Conservation (phyloP, 2,797 vertebrate species). For the Lepilemur ruficaudatus region DNA sequence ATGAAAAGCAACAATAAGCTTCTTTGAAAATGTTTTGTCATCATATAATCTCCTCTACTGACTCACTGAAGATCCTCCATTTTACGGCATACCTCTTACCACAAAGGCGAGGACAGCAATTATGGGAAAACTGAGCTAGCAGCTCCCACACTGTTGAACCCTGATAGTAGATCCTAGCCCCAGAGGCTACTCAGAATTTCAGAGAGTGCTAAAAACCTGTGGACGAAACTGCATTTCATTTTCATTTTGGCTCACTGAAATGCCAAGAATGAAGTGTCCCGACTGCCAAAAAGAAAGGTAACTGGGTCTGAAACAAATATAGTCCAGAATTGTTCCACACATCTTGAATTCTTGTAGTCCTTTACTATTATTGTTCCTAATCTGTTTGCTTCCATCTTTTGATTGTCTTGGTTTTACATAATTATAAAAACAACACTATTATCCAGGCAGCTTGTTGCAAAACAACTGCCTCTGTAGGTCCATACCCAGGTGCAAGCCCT, state of each 20-base stretch:
- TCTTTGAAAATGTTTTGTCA: conserved; percentile 15
- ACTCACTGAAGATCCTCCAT: not conserved
- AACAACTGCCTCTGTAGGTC: not conserved
- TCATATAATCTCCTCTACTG: not conserved
- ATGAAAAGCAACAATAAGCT: not conserved
- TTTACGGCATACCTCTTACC: not conserved
- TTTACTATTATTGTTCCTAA: not conserved
- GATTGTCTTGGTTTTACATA: not conserved
- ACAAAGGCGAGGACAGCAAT: not conserved
- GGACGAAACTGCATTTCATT: not conserved
- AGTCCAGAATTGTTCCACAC: not conserved
- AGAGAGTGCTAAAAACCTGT: not conserved
- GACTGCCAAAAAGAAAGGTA: not conserved
- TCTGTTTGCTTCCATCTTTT: not conserved
- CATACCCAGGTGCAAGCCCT: not conserved
- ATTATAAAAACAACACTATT: not conserved
- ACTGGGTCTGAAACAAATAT: not conserved
- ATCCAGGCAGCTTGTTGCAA: not conserved
- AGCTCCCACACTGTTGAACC: not conserved
- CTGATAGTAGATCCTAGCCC: not conserved
- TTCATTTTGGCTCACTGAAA: not conserved
- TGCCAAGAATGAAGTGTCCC: not conserved
- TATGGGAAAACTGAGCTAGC: not conserved
- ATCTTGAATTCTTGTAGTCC: not conserved
- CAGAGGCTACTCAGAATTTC: not conserved